Percentiles rank a stretch among this genome's conserved stretches.
phyloP scores from a whole-genome alignment of 1,140 invertebrate genomes.

The Pteromalus puparum region DNA sequence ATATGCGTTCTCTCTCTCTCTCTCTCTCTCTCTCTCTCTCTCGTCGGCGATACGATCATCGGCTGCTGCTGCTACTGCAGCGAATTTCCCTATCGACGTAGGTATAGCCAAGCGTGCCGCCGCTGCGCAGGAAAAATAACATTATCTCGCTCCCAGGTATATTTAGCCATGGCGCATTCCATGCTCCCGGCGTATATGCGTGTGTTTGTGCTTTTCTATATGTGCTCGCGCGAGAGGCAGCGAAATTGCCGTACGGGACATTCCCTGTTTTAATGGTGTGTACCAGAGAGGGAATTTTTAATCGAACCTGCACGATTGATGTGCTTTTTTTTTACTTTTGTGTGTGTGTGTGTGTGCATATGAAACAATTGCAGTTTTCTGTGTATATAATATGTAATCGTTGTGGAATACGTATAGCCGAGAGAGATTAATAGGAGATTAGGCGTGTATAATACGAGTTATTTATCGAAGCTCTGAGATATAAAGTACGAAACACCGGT shows the following conservation, averaged over 20 bases:
- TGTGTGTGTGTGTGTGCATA: no score
- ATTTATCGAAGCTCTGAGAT: background rate
- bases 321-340: background rate
- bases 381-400: no score
- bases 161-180: slow-evolving; percentile 33
- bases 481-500: background rate
- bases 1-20: no score
- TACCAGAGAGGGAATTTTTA: background rate
- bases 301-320: background rate
- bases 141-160: slow-evolving; percentile 38
- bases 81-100: slow-evolving; percentile 39
- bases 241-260: background rate
- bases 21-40: no score
- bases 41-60: slow-evolving; percentile 11
- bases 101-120: background rate
- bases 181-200: background rate
- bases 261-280: background rate
- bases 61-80: background rate
- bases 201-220: background rate
- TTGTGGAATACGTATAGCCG: background rate
- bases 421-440: background rate
- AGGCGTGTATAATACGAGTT: background rate
- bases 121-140: slow-evolving; percentile 36
- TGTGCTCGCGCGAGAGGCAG: background rate
- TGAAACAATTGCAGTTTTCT: no score